Evolutionary conservation across 1,140 invertebrate genomes (phyloP), one percentile per base, ranked within the genome.

Genomic region (Tribolium castaneum): DNA sequence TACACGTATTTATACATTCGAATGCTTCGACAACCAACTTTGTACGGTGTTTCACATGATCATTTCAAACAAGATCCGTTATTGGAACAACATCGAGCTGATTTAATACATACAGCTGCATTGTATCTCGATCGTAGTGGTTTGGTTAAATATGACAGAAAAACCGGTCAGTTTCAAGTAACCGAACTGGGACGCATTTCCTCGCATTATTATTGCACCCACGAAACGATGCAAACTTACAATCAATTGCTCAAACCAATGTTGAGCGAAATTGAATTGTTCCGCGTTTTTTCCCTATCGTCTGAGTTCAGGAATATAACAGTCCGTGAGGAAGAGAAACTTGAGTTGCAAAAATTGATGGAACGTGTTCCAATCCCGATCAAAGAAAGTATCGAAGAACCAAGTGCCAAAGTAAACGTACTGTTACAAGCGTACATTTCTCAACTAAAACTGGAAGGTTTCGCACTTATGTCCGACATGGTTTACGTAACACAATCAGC

Each of bases 401-500:
- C 98, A 0, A 98, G 96, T 82, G 98, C 99, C 0, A 99, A 99
- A 89, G 96, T 99, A 2, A 96, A 96, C 85, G 97, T 99, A 5
- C 87, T 99, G 2, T 89, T 99, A 2, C 98, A 99, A 88, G 98
- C 98, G 0, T 99, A 99, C 87, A 99, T 99, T 71, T 99, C 98
- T 0, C 98, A 99, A 85, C 87, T 99, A 50, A 99, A 99, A 87
- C 88, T 99, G 39, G 98, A 99, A 87, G 98, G 98, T 9, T 99
- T 99, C 87, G 98, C 98, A 0, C 88, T 99, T 2, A 98, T 99
- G 96, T 96, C 97, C 0, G 99, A 99, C 87, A 99, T 99, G 98
- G 97, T 99, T 0, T 99, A 97, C 85, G 97, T 99, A 0, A 99
- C 98, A 0, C 99, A 99, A 87, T 99, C 97, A 3, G 99, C 99